These are phyloP conservation scores for Prionailurus viverrinus DNA, from an alignment of 2,113 vertebrate species.

Conservation along the genomic window DNA sequence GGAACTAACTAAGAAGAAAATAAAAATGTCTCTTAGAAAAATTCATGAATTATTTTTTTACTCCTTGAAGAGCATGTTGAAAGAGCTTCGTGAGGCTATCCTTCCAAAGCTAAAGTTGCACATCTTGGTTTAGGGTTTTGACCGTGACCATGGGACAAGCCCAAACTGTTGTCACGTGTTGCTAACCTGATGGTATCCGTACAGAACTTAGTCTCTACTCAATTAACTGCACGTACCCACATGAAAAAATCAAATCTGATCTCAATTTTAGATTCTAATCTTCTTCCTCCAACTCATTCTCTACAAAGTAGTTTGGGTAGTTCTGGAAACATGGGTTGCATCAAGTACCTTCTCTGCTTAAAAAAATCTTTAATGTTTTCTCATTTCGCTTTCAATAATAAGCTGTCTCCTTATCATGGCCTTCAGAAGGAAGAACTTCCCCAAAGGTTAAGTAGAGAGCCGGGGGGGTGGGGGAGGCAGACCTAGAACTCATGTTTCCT, in stretches of 20 bases:
- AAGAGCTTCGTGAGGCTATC: background rate
- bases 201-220: background rate
- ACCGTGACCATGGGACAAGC: background rate
- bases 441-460: background rate
- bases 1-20: background rate
- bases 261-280: background rate
- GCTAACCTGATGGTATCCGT: background rate
- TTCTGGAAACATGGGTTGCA: background rate
- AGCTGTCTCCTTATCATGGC: background rate
- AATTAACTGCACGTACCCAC: background rate
- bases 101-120: background rate
- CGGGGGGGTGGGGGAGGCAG: background rate
- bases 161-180: background rate
- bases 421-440: background rate
- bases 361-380: background rate
- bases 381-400: background rate
- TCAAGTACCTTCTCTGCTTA: background rate
- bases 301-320: background rate
- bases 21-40: background rate
- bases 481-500: background rate
- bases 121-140: background rate
- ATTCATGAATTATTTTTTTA: background rate
- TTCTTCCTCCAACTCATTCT: background rate
- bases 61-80: background rate
- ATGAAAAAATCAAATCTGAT: background rate